Percentiles rank a stretch among this genome's conserved stretches.
These are phyloP conservation scores for Cetonia aurata DNA, from an alignment of 2,888 invertebrate genomes.

Conservation along the genomic window DNA sequence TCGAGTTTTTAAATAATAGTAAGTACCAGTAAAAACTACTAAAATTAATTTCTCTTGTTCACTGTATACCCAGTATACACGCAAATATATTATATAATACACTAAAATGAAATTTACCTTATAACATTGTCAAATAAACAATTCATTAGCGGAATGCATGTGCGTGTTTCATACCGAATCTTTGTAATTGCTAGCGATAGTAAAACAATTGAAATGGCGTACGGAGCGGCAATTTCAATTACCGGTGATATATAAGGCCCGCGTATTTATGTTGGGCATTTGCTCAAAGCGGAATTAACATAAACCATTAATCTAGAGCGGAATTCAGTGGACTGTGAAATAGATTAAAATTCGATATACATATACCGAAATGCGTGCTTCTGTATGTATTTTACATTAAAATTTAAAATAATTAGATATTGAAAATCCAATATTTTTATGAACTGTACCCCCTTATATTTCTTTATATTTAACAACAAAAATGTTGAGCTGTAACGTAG, in stretches of 20 bases:
- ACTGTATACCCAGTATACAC: no score
- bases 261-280: constrained; percentile 36
- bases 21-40: no score
- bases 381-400: constrained; percentile 9
- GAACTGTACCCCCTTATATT: no score
- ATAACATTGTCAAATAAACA: constrained; percentile 22
- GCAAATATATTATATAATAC: no score
- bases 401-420: not conserved
- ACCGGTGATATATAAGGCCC: constrained; percentile 28
- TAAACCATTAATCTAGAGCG: constrained; percentile 38
- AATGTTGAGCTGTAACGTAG: no score
- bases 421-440: no score
- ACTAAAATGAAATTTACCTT: not conserved
- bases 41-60: no score
- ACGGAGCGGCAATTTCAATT: constrained; percentile 35
- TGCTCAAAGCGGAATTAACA: constrained; percentile 43
- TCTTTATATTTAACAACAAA: no score
- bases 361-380: no score
- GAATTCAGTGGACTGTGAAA: constrained; percentile 16
- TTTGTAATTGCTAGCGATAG: constrained; percentile 37
- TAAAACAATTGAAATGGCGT: constrained; percentile 35
- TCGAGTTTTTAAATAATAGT: no score
- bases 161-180: constrained; percentile 19
- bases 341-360: constrained; percentile 30
- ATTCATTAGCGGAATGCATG: constrained; percentile 6